Conservation (phyloP, 2,888 invertebrate genomes). For the Hydroisotoma schaefferi region DNA sequence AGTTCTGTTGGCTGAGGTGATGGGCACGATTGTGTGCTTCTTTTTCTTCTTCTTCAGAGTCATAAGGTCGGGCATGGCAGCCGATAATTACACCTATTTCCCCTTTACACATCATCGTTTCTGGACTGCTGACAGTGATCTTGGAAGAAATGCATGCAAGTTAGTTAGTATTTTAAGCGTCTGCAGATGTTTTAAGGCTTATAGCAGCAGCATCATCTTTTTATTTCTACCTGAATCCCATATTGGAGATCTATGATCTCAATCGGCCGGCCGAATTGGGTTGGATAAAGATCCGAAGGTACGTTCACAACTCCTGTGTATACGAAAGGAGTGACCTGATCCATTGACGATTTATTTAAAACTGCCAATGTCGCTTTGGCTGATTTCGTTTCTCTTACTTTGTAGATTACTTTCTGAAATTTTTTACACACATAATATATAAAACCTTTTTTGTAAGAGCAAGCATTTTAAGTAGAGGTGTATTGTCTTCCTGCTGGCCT, state of each 20-base stretch:
- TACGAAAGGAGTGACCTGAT: constrained; percentile 34
- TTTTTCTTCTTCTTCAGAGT: constrained; percentile 15
- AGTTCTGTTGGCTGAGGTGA: constrained; percentile 2
- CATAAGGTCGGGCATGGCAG: constrained; percentile 22
- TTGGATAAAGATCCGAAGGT: constrained; percentile 35
- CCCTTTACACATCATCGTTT: constrained; percentile 25
- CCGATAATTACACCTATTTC: constrained; percentile 33
- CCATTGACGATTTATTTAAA: constrained; percentile 37
- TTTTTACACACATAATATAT: no score
- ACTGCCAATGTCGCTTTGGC: constrained; percentile 38
- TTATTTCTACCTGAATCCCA: constrained; percentile 36
- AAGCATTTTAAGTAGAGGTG: no score
- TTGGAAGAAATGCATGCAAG: constrained; percentile 3
- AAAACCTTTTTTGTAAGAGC: no score
- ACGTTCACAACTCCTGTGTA: constrained; percentile 36
- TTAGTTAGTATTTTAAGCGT: not conserved
- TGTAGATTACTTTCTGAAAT: constrained; percentile 36
- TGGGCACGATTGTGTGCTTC: constrained; percentile 11
- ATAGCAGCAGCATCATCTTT: no score
- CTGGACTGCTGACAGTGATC: constrained; percentile 31
- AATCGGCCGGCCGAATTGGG: constrained; percentile 36
- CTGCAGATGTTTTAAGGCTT: no score
- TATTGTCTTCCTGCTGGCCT: no score
- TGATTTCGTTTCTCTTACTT: constrained; percentile 37
- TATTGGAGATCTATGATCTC: constrained; percentile 36